A percentile compares a stretch with the other conserved stretches of the same genome.
Evolutionary conservation across 2,888 invertebrate species (phyloP).

Genomic region (Tryphoninae sp.): DNA sequence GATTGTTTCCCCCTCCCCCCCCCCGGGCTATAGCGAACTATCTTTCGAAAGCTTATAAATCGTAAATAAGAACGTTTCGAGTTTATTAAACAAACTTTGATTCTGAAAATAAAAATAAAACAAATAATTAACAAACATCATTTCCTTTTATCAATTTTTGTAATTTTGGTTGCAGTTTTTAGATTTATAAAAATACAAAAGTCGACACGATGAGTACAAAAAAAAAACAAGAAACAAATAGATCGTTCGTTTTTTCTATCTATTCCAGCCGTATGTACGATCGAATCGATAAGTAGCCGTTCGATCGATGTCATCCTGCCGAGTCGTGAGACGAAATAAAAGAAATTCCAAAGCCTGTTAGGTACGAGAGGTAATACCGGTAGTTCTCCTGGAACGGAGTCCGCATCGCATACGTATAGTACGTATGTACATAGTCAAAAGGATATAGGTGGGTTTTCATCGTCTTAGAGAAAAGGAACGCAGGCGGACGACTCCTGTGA

Average conservation of each 20-base stretch:
- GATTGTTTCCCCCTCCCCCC: background rate
- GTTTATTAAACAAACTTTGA: too few relatives aligned
- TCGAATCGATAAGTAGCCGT: constrained; percentile 70
- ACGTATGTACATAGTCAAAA: background rate
- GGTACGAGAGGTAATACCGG: constrained; percentile 19
- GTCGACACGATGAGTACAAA: too few relatives aligned
- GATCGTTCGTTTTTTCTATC: background rate
- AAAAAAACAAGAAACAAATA: too few relatives aligned
- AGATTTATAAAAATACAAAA: too few relatives aligned
- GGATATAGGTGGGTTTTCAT: constrained; percentile 27
- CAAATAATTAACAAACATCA: too few relatives aligned
- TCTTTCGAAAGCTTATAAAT: background rate
- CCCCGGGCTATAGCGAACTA: background rate
- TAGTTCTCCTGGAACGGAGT: constrained; percentile 4
- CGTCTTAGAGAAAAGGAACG: constrained; percentile 42
- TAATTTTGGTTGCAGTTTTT: too few relatives aligned
- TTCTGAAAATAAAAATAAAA: too few relatives aligned
- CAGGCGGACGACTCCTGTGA: constrained; percentile 44
- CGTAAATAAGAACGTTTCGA: background rate
- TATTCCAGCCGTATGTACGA: constrained; percentile 44
- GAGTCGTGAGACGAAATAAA: constrained; percentile 29
- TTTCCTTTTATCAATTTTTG: too few relatives aligned
- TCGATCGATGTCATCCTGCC: constrained; percentile 61
- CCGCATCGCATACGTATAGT: constrained; percentile 22
- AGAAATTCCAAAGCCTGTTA: constrained; percentile 35